Conservation (phyloP, 1,140 invertebrate species). For the Idris sp. region DNA sequence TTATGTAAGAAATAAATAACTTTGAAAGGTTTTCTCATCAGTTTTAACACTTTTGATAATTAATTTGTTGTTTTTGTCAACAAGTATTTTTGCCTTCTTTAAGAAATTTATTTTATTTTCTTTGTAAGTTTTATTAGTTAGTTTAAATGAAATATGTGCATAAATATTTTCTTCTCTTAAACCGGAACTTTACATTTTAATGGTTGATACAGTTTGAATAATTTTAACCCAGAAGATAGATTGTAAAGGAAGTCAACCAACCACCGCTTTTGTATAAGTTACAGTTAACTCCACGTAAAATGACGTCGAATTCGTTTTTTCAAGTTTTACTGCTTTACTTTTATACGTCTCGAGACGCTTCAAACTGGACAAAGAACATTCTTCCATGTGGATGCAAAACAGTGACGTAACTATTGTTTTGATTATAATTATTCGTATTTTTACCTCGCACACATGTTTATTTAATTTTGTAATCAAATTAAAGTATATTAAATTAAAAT, state of each 20-base stretch:
- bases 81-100: too few species aligned
- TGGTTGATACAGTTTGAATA: conserved; percentile 28
- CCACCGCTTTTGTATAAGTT: conserved; percentile 33
- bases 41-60: too few species aligned
- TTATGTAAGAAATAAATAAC: too few species aligned
- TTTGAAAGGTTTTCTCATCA: too few species aligned
- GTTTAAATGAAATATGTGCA: too few species aligned
- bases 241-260: conserved; percentile 20
- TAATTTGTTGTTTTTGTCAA: too few species aligned
- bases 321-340: conserved; percentile 25
- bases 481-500: too few species aligned
- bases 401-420: conserved; percentile 33
- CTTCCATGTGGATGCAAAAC: conserved; percentile 37
- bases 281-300: conserved; percentile 46
- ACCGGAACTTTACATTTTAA: background rate
- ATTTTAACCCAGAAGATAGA: conserved; percentile 27
- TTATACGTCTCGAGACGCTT: conserved; percentile 38
- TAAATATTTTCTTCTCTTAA: too few species aligned
- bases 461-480: too few species aligned
- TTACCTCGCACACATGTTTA: background rate
- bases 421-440: conserved; percentile 32
- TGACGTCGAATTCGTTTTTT: conserved; percentile 16
- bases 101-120: too few species aligned
- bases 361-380: conserved; percentile 69
- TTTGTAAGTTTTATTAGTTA: too few species aligned